phyloP scores from a whole-genome alignment of 2,888 invertebrate genomes.

The Cryptops parisi region DNA sequence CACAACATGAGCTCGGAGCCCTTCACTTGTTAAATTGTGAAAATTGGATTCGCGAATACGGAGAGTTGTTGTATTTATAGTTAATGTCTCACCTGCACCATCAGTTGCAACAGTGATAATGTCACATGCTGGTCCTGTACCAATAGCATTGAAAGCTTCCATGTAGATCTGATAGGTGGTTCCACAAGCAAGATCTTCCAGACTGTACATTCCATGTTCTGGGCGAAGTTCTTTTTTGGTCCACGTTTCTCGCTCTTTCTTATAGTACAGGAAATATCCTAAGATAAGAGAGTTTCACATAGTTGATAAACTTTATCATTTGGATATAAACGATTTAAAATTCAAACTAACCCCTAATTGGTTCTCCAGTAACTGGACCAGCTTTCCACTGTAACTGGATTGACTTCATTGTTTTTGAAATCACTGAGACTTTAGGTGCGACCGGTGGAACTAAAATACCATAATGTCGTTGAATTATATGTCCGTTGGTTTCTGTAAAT shows the following conservation, averaged over 20 bases:
- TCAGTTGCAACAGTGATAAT: not conserved
- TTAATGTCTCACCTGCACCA: not conserved
- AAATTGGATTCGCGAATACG: not conserved
- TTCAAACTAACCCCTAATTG: slow-evolving; percentile 4
- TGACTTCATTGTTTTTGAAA: slow-evolving; percentile 18
- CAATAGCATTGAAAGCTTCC: slow-evolving; percentile 5
- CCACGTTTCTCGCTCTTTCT: not conserved
- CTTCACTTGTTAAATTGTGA: too few relatives aligned
- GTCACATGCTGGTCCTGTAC: slow-evolving; percentile 2
- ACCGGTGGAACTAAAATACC: slow-evolving; percentile 22
- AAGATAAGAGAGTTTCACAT: not conserved
- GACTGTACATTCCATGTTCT: not conserved
- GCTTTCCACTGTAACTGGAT: slow-evolving; percentile 22
- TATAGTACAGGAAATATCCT: slow-evolving; percentile 4
- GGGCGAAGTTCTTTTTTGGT: not conserved
- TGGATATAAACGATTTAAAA: not conserved
- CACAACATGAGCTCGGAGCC: too few relatives aligned
- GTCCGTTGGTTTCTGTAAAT: not conserved
- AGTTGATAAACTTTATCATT: not conserved
- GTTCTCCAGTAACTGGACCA: slow-evolving; percentile 12
- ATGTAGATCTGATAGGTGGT: slow-evolving; percentile 1
- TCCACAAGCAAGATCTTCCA: not conserved
- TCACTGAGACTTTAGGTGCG: slow-evolving; percentile 20
- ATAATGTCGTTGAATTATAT: not conserved
- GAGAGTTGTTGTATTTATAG: not conserved